Base-by-base conservation (phyloP, 2,797 vertebrate species). In the Microctenopoma stevenorrisi region DNA sequence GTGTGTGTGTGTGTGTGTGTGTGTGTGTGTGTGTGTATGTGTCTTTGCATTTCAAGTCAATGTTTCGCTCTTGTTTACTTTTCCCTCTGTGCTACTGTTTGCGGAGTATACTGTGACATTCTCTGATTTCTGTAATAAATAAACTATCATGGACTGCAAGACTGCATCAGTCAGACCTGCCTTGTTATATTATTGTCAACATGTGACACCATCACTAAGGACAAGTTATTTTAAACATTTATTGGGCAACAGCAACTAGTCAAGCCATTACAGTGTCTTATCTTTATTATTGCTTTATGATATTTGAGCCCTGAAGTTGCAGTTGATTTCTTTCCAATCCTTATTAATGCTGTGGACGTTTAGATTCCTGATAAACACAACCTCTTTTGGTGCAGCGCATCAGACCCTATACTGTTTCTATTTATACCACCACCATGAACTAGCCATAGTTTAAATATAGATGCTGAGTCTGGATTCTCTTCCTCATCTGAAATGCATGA, bases 401-500 rank as follows among this genome's bases (percentile, higher is more conserved):
- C 74, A 84, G 82, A 71, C 78, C 85, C 83, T 86, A 86, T 77
- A 84, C 81, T 78, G 81, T 75, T 90, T 81, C 91, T 94, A 94
- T 94, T 93, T 93, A 93, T 94, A 93, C 58, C 72, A 69, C 63
- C 79, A 82, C 82, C 80, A 75, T 62, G 78, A 91, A 85, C 81
- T 83, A 86, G 90, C 80, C 78, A 77, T 74, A 79, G 87, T 93
- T 92, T 94, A 94, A 93, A 94, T 93, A 94, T 95, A 94, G 94
- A 92, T 86, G 85, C 87, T 84, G 90, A 90, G 88, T 93, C 93
- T 93, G 92, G 89, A 93, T 90, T 94, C 89, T 94, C 90, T 91
- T 91, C 91, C 86, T 92, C 91, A 89, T 92, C 89, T 89, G 81
- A 91, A 88, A 89, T 70, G 64, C 86, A 94, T 94, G 93, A 94